phyloP scores from a whole-genome alignment of 2,113 vertebrate species.

The Prolemur simus region DNA sequence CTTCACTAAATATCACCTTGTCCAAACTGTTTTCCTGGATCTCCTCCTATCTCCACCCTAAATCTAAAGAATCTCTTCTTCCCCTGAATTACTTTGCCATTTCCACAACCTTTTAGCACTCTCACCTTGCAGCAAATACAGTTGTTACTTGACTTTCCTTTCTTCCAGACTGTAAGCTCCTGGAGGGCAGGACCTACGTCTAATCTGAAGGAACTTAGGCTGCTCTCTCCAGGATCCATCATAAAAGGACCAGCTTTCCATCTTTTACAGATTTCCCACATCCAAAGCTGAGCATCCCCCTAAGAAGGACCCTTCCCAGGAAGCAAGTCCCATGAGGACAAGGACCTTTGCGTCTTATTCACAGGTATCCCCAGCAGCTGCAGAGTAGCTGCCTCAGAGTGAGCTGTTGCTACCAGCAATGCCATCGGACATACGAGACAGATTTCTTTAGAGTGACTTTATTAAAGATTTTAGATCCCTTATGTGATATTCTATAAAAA shows the following conservation, averaged over 20 bases:
- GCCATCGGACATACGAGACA: background rate
- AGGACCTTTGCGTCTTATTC: background rate
- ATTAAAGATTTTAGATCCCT: background rate
- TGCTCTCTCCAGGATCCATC: background rate
- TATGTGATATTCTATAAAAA: background rate
- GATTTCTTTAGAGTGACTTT: background rate
- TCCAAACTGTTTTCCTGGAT: background rate
- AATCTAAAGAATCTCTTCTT: background rate
- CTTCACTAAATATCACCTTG: background rate
- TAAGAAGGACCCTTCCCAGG: background rate
- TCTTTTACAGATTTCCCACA: background rate
- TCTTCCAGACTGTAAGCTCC: background rate
- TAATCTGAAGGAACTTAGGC: background rate
- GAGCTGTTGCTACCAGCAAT: background rate
- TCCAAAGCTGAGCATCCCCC: background rate
- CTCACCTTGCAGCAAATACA: background rate
- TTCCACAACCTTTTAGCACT: background rate
- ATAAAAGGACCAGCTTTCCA: background rate
- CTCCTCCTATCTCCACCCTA: background rate
- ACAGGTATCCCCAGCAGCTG: background rate
- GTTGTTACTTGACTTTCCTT: background rate
- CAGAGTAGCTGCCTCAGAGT: background rate
- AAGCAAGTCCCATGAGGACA: background rate
- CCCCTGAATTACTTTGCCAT: background rate
- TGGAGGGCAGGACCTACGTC: background rate